Conservation (phyloP, 2,113 vertebrate genomes). For the Notiomystis cincta region DNA sequence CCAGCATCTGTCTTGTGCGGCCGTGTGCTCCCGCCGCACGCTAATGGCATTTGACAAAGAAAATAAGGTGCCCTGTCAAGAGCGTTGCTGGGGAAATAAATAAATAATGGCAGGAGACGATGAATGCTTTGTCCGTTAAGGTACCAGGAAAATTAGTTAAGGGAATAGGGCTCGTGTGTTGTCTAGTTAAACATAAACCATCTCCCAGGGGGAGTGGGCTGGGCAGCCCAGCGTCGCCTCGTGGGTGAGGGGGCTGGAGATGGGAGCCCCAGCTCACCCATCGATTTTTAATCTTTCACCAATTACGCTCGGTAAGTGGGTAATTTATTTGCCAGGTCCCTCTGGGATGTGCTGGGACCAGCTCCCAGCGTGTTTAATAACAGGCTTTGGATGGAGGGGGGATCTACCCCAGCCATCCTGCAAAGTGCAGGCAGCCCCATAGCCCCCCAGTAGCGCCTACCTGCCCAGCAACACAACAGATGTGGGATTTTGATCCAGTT, state of each 20-base stretch:
- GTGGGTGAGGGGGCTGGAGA: background rate
- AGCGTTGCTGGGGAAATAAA: constrained; percentile 39
- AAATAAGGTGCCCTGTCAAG: constrained; percentile 52
- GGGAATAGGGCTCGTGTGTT: background rate
- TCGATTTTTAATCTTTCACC: constrained; percentile 50
- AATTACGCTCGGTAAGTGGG: background rate
- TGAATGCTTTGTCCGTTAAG: background rate
- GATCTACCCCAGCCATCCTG: background rate
- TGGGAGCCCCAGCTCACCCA: background rate
- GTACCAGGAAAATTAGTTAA: constrained; percentile 32
- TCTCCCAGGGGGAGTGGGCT: background rate
- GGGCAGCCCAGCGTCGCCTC: background rate
- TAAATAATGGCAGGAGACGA: constrained; percentile 39
- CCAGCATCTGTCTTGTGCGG: constrained; percentile 39
- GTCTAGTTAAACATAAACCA: constrained; percentile 39
- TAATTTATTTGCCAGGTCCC: constrained; percentile 22
- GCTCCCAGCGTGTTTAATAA: background rate
- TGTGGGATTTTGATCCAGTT: background rate
- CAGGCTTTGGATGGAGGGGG: background rate
- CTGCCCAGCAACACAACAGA: background rate
- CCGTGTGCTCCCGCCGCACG: background rate
- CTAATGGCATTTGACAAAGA: constrained; percentile 64
- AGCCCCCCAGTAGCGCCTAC: rapidly evolving
- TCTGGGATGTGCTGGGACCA: background rate
- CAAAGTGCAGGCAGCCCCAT: rapidly evolving